Evolutionary conservation across 2,113 vertebrate genomes (phyloP).

Genomic region (Hirundichthys speculiger): DNA sequence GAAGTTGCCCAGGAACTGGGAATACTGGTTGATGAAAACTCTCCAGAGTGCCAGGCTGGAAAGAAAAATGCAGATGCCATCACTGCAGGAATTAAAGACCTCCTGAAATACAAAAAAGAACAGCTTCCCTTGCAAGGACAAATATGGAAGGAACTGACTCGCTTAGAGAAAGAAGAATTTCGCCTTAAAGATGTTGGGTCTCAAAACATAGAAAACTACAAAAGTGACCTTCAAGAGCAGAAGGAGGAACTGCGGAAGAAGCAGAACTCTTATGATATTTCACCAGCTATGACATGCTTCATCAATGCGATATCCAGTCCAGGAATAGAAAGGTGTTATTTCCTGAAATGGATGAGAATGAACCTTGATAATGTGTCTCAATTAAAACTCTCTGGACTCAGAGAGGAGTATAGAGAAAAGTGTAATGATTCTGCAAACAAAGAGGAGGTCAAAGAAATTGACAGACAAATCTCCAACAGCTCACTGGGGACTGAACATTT

Average conservation of each 20-base stretch:
- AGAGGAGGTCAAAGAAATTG: constrained; percentile 60
- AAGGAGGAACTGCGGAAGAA: constrained; percentile 36
- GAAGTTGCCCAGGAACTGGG: constrained; percentile 49
- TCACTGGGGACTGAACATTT: constrained; percentile 84
- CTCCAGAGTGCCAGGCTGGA: constrained; percentile 47
- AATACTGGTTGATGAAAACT: constrained; percentile 72
- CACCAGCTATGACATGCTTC: constrained; percentile 63
- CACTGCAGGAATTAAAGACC: constrained; percentile 43
- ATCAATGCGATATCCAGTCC: constrained; percentile 48
- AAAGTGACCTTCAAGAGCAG: constrained; percentile 40
- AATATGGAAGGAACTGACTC: constrained; percentile 68
- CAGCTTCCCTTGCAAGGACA: constrained; percentile 66
- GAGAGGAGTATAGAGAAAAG: constrained; percentile 60
- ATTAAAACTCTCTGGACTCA: constrained; percentile 36
- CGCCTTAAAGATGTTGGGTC: constrained; percentile 53
- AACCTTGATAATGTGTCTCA: constrained; percentile 65
- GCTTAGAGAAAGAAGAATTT: constrained; percentile 71
- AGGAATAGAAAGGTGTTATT: constrained; percentile 59
- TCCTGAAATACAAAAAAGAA: constrained; percentile 55
- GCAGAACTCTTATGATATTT: constrained; percentile 45
- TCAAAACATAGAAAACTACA: constrained; percentile 61
- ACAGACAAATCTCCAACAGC: constrained; percentile 68
- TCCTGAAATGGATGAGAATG: constrained; percentile 76
- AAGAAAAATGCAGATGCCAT: constrained; percentile 59
- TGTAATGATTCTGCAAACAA: constrained; percentile 47